A percentile compares a stretch with the other conserved stretches of the same genome.
Conservation (phyloP, 2,888 invertebrate genomes). For the Andrena praecox region DNA sequence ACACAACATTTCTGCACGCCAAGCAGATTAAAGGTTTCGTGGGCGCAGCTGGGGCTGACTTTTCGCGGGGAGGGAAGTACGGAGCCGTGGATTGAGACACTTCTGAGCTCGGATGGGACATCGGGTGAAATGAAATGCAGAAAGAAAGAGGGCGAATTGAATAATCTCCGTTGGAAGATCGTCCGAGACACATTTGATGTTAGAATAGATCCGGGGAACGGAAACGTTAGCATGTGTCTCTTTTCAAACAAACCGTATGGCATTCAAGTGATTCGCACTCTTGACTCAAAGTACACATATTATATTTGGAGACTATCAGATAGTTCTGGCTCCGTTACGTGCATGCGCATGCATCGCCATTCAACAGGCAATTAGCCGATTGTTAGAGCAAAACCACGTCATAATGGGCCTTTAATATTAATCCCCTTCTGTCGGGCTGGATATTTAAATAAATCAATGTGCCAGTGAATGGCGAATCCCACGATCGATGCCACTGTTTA, state of each 20-base stretch:
- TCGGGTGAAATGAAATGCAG: not conserved
- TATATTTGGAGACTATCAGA: slow-evolving; percentile 1
- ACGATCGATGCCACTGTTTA: slow-evolving; percentile 25
- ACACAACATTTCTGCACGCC: slow-evolving; percentile 36
- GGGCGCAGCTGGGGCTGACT: slow-evolving; percentile 6
- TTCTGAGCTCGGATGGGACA: too few relatives aligned
- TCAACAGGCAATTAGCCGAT: slow-evolving; percentile 51
- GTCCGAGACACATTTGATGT: not conserved
- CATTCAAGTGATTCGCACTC: not conserved
- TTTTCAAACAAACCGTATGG: not conserved
- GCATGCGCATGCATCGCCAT: slow-evolving; percentile 69
- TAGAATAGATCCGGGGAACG: not conserved
- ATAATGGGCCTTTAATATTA: slow-evolving; percentile 32
- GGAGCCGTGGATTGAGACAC: not conserved
- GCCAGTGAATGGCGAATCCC: slow-evolving; percentile 1
- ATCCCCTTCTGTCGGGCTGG: not conserved
- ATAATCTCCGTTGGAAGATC: not conserved
- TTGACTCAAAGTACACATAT: not conserved
- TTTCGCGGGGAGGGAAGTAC: not conserved
- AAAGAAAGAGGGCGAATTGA: not conserved
- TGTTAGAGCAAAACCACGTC: slow-evolving; percentile 28
- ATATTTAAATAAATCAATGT: slow-evolving; percentile 24
- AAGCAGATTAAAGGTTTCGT: slow-evolving; percentile 33
- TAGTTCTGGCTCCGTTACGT: slow-evolving; percentile 38
- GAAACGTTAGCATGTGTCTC: too few relatives aligned